phyloP scores from a whole-genome alignment of 1,140 invertebrate species.

The Leptinotarsa lineolata region DNA sequence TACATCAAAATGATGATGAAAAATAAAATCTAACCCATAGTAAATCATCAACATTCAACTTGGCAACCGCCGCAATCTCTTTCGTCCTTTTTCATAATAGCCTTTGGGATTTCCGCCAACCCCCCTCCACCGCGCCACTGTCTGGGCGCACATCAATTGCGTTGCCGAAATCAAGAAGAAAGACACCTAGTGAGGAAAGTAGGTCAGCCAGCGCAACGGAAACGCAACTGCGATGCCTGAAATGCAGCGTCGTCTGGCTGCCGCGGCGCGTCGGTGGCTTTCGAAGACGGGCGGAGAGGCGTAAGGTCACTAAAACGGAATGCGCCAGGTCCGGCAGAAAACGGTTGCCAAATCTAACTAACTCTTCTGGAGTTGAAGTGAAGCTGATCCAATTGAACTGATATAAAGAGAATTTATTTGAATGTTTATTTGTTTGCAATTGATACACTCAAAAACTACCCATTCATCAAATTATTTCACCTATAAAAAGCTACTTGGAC shows the following conservation, averaged over 20 bases:
- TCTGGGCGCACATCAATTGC: slow-evolving; percentile 7
- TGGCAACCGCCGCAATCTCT: neutral
- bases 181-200: slow-evolving; percentile 15
- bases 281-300: slow-evolving; percentile 5
- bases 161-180: slow-evolving; percentile 3
- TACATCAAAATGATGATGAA: too few species aligned
- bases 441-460: too few species aligned
- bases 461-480: too few species aligned
- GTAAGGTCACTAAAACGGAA: slow-evolving; percentile 1
- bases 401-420: too few species aligned
- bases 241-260: neutral
- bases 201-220: slow-evolving; percentile 20
- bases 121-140: neutral
- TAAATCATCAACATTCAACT: too few species aligned
- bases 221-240: slow-evolving; percentile 19
- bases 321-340: neutral
- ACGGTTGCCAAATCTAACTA: neutral
- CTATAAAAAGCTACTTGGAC: too few species aligned
- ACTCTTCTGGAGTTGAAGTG: neutral
- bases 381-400: neutral
- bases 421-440: too few species aligned
- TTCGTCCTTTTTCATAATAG: neutral
- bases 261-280: neutral
- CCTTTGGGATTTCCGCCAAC: neutral
- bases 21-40: too few species aligned